Percentiles rank a stretch among this genome's conserved stretches.
Evolutionary conservation across 35 echinoderm and acorn worm genomes (phyloP).

Genomic region (Apostichopus parvimensis): DNA sequence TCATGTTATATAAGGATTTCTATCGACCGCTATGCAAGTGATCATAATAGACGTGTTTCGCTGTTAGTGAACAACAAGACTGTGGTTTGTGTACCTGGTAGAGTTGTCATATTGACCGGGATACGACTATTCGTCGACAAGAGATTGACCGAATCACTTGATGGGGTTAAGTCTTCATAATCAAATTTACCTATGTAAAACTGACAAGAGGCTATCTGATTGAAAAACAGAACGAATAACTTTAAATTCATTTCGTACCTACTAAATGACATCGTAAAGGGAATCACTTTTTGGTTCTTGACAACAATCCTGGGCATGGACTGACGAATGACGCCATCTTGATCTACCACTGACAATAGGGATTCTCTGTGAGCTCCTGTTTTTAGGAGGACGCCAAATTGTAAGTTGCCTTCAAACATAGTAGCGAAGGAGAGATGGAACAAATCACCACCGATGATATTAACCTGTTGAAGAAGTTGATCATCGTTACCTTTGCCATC

Average conservation of each 20-base stretch:
- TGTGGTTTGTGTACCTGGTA: neutral
- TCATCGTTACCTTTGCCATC: neutral
- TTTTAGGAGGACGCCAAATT: conserved; percentile 26
- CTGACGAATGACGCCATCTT: conserved; percentile 16
- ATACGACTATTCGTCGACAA: conserved; percentile 6
- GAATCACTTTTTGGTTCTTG: conserved; percentile 21
- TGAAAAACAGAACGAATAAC: conserved; percentile 15
- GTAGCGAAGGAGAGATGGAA: conserved; percentile 28
- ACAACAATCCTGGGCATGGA: conserved; percentile 26
- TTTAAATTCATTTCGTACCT: neutral
- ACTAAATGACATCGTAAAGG: neutral
- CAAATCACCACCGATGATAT: neutral
- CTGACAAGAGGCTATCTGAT: conserved; percentile 20
- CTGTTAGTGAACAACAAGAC: conserved; percentile 8
- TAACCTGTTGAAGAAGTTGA: neutral
- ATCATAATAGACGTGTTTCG: conserved; percentile 6
- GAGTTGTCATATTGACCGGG: conserved; percentile 11
- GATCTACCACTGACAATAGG: neutral
- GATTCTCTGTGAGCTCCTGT: neutral
- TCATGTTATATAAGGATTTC: too few species aligned
- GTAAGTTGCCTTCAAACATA: neutral
- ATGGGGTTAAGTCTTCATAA: conserved; percentile 13
- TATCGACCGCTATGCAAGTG: too few species aligned
- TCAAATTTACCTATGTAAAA: conserved; percentile 31
- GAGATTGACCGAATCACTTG: neutral